Conservation (phyloP, 2,113 vertebrate genomes). For the Irena cyanogastra region DNA sequence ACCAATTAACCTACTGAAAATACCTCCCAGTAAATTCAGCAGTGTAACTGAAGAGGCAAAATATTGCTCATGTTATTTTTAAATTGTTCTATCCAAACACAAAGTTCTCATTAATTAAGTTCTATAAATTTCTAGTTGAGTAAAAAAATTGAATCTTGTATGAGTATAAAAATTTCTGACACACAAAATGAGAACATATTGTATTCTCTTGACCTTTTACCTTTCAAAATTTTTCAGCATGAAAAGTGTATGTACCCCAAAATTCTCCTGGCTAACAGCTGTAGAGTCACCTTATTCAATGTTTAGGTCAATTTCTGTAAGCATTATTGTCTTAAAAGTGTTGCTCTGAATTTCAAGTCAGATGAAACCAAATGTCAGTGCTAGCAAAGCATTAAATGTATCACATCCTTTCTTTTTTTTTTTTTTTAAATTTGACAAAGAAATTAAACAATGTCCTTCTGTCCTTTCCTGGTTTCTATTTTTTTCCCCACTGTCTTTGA, state of each 20-base stretch:
- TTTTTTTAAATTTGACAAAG: not conserved
- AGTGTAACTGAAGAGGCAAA: not conserved
- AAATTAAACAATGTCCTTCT: not conserved
- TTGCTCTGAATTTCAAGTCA: not conserved
- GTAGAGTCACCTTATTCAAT: not conserved
- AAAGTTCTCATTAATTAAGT: not conserved
- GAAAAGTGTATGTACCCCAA: not conserved
- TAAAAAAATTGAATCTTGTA: not conserved
- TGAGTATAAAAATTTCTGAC: not conserved
- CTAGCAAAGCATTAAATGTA: not conserved
- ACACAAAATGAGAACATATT: not conserved
- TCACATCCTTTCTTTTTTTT: not conserved
- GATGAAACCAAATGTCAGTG: not conserved
- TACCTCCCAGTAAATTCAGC: not conserved
- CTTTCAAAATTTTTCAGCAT: not conserved
- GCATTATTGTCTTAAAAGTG: not conserved
- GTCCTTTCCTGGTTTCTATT: not conserved
- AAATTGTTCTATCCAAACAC: not conserved
- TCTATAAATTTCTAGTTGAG: not conserved
- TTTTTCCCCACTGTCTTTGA: not conserved
- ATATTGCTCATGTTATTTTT: not conserved
- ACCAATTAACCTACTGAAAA: conserved; percentile 41
- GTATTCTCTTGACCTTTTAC: not conserved
- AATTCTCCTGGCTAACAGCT: not conserved
- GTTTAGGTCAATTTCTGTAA: not conserved